Percentiles rank a stretch among this genome's conserved stretches.
Evolutionary conservation across 2,888 invertebrate species (phyloP).

Genomic region (Calameuta pallipes): DNA sequence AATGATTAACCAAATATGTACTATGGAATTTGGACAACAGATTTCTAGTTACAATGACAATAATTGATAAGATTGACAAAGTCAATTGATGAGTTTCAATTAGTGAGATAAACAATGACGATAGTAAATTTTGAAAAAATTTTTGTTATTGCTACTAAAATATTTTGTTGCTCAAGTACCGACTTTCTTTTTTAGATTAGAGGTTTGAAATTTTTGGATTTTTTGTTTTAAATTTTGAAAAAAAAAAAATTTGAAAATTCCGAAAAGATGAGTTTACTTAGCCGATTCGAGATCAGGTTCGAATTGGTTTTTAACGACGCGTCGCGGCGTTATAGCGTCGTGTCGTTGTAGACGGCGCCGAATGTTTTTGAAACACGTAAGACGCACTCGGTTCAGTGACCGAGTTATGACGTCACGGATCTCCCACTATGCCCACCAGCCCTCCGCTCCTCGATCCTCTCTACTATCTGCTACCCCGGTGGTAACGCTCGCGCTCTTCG

Average conservation of each 20-base stretch:
- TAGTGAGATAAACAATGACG: no score
- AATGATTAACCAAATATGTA: no score
- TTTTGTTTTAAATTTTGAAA: background rate
- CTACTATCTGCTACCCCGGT: conserved; percentile 16
- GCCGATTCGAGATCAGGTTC: background rate
- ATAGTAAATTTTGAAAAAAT: no score
- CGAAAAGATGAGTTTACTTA: no score
- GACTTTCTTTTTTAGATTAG: background rate
- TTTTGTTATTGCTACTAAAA: background rate
- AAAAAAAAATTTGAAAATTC: background rate
- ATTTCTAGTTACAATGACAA: no score
- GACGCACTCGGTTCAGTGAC: conserved; percentile 57
- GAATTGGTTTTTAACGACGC: background rate
- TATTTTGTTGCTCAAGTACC: background rate
- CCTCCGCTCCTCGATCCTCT: conserved; percentile 24
- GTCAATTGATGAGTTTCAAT: no score
- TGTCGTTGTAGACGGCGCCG: conserved; percentile 37
- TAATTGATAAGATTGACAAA: no score
- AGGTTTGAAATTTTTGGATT: background rate
- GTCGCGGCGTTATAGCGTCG: background rate
- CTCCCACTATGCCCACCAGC: conserved; percentile 8
- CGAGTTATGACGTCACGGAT: conserved; percentile 59
- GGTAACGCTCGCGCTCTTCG: conserved; percentile 21
- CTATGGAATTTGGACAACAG: no score
- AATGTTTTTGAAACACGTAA: conserved; percentile 56